Percentiles rank a stretch among this genome's conserved stretches.
These are phyloP conservation scores for Augochlorella aurata DNA, from an alignment of 2,888 invertebrate species.

Conservation along the genomic window DNA sequence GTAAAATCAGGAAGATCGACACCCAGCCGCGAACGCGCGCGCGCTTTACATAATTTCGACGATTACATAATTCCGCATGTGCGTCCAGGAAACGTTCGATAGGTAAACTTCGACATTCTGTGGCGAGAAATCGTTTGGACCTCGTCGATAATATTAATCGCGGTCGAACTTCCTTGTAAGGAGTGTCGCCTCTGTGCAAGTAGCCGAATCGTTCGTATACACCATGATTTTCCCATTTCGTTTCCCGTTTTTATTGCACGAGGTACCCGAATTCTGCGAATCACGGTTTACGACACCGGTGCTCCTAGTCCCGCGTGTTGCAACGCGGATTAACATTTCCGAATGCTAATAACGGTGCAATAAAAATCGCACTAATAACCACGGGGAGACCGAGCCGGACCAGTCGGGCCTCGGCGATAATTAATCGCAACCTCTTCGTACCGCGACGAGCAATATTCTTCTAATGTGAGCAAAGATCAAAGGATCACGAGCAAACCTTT, in stretches of 20 bases:
- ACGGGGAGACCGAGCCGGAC: neutral
- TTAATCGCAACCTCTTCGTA: slow-evolving; percentile 66
- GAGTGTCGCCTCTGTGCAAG: neutral
- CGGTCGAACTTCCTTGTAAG: neutral
- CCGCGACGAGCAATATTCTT: slow-evolving; percentile 59
- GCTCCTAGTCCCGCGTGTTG: slow-evolving; percentile 44
- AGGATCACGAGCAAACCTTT: slow-evolving; percentile 62
- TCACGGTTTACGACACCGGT: slow-evolving; percentile 33
- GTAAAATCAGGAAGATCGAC: slow-evolving; percentile 3
- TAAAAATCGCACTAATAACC: slow-evolving; percentile 70
- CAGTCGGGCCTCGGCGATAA: slow-evolving; percentile 66
- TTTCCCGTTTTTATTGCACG: too few relatives aligned
- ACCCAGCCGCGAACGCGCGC: neutral
- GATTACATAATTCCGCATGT: slow-evolving; percentile 13
- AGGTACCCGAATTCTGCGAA: slow-evolving; percentile 38
- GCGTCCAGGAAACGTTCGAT: neutral
- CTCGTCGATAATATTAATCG: neutral
- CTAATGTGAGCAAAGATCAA: slow-evolving; percentile 69
- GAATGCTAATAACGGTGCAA: slow-evolving; percentile 64
- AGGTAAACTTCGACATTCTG: neutral
- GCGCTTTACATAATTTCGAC: slow-evolving; percentile 25
- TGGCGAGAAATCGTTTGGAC: neutral
- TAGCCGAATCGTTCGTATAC: too few relatives aligned
- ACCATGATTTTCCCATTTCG: too few relatives aligned
- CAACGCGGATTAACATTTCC: slow-evolving; percentile 66